Percentiles rank a stretch among this genome's conserved stretches.
Conservation (phyloP, 2,113 vertebrate species). For the Todiramphus chloris region DNA sequence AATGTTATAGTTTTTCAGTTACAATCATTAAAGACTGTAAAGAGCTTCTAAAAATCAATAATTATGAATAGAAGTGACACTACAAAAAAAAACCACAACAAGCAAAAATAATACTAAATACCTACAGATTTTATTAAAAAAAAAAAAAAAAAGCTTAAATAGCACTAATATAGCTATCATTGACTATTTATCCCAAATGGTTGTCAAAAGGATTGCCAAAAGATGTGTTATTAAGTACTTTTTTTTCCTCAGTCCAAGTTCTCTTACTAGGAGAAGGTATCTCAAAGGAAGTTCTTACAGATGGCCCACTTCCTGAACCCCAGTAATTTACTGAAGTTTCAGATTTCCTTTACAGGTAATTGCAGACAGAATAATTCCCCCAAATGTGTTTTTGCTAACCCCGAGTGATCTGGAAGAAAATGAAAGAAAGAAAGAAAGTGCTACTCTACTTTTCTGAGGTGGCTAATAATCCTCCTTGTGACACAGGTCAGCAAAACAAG, state of each 20-base stretch:
- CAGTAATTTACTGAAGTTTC: background rate
- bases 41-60: background rate
- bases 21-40: background rate
- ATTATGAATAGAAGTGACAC: background rate
- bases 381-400: background rate
- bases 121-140: background rate
- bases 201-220: background rate
- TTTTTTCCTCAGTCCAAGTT: background rate
- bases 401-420: background rate
- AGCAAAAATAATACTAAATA: background rate
- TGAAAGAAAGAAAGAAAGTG: background rate
- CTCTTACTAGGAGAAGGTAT: background rate
- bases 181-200: background rate
- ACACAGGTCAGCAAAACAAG: background rate
- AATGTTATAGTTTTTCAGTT: background rate
- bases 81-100: background rate
- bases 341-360: background rate
- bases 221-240: background rate
- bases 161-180: background rate
- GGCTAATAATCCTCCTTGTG: background rate
- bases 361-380: background rate
- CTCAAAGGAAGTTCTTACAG: background rate
- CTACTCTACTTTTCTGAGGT: background rate
- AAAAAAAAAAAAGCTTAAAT: background rate
- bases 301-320: background rate